These are phyloP conservation scores for Liasis olivaceus DNA, from an alignment of 2,797 vertebrate genomes.

Conservation along the genomic window DNA sequence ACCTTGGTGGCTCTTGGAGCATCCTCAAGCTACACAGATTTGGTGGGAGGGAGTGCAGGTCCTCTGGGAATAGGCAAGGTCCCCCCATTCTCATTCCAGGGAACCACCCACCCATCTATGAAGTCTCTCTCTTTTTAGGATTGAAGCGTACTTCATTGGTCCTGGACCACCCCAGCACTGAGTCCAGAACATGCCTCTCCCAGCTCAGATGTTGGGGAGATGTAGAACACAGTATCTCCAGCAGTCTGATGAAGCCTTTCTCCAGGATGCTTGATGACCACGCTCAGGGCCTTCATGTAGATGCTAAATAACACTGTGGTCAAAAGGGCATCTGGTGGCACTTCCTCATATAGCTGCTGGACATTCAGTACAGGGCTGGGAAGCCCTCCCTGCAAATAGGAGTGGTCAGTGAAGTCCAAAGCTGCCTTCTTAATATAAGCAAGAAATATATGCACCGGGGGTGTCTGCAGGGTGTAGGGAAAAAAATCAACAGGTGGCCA, in stretches of 20 bases:
- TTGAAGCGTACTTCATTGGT: no score
- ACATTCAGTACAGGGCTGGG: no score
- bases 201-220: background rate
- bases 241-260: background rate
- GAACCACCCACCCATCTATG: background rate
- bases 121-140: background rate
- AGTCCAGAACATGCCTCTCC: no score
- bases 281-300: background rate
- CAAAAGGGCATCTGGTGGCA: background rate
- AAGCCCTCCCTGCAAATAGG: no score
- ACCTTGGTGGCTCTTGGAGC: background rate
- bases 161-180: background rate
- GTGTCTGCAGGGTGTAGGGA: background rate
- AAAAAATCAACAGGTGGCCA: background rate
- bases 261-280: background rate
- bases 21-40: background rate
- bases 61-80: background rate
- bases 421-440: background rate
- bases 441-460: background rate
- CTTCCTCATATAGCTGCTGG: background rate
- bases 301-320: background rate
- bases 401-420: background rate
- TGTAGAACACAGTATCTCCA: background rate
- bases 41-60: no score
- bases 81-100: background rate